A percentile compares a stretch with the other conserved stretches of the same genome.
phyloP scores from a whole-genome alignment of 2,888 invertebrate genomes.

The Halictus ligatus region DNA sequence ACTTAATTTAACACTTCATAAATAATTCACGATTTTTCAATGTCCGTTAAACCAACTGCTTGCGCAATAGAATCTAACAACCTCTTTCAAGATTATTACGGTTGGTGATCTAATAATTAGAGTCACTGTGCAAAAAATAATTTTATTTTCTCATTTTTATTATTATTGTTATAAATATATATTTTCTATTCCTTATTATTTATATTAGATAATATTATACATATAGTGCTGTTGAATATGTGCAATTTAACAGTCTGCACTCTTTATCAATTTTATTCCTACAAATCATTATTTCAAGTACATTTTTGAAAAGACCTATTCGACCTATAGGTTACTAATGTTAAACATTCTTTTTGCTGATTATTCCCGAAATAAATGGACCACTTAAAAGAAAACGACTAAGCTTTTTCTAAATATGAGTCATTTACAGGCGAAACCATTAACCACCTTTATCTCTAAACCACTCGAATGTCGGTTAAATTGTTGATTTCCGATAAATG shows the following conservation, averaged over 20 bases:
- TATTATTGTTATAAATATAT: too few relatives aligned
- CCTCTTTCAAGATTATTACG: neutral
- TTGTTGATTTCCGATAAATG: neutral
- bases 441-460: neutral
- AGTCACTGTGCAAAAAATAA: neutral
- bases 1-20: neutral
- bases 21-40: slow-evolving; percentile 6
- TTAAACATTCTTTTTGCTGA: too few relatives aligned
- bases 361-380: too few relatives aligned
- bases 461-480: neutral
- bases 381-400: neutral
- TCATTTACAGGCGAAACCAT: neutral
- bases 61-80: neutral
- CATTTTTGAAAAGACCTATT: too few relatives aligned
- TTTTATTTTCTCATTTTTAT: neutral
- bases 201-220: too few relatives aligned
- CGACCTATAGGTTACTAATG: too few relatives aligned
- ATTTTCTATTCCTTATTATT: too few relatives aligned
- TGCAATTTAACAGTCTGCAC: too few relatives aligned
- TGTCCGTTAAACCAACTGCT: neutral
- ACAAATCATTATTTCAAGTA: too few relatives aligned
- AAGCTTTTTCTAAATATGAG: neutral
- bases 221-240: too few relatives aligned
- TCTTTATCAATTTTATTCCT: too few relatives aligned
- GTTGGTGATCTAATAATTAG: neutral